Percentiles rank a stretch among this genome's conserved stretches.
phyloP scores from a whole-genome alignment of 2,888 invertebrate species.

The Agriopis leucophaearia region DNA sequence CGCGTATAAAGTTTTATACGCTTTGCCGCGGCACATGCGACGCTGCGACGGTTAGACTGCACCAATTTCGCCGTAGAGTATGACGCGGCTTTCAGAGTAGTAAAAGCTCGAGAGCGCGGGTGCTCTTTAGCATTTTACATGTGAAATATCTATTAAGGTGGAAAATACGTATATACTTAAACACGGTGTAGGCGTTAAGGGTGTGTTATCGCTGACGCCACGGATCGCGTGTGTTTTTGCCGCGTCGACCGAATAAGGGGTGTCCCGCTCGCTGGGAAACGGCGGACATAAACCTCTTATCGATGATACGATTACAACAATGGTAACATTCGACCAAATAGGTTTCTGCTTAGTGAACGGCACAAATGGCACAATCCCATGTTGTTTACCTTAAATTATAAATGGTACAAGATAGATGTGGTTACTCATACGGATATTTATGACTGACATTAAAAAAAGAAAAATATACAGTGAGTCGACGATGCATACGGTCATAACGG shows the following conservation, averaged over 20 bases:
- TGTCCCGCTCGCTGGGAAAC: conserved; percentile 48
- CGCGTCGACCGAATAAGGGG: conserved; percentile 22
- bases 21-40: conserved; percentile 47
- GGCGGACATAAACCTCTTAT: conserved; percentile 25
- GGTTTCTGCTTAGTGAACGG: neutral
- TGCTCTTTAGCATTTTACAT: conserved; percentile 30
- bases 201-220: conserved; percentile 49
- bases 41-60: conserved; percentile 45
- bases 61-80: conserved; percentile 43
- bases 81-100: conserved; percentile 34
- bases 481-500: too few relatives aligned
- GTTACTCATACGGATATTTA: too few relatives aligned
- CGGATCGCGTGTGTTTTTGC: conserved; percentile 62
- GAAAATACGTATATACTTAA: conserved; percentile 22
- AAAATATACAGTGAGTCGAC: too few relatives aligned
- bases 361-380: neutral
- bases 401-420: neutral
- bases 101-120: conserved; percentile 26
- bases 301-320: conserved; percentile 25
- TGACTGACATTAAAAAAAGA: too few relatives aligned
- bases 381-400: neutral
- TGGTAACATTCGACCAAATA: conserved; percentile 6
- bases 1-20: conserved; percentile 61
- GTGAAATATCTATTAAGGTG: conserved; percentile 26
- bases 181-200: conserved; percentile 21